Evolutionary conservation across 2,888 invertebrate species (phyloP).

Genomic region (Volucella bombylans): DNA sequence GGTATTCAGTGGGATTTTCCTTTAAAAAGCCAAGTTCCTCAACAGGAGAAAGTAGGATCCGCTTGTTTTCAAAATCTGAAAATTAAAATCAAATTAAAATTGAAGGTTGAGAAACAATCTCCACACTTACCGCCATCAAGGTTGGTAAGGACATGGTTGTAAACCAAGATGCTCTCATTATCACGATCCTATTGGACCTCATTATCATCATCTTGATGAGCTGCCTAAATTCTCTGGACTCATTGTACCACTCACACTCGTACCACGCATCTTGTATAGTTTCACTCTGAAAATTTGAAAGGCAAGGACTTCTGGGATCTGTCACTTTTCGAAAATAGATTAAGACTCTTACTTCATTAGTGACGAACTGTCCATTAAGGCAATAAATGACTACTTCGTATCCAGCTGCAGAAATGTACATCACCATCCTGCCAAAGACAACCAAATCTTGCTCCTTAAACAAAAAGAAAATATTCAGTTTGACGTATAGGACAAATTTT

Average conservation of each 20-base stretch:
- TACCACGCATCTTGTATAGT: slow-evolving; percentile 77
- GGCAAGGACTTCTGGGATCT: neutral
- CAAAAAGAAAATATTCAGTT: neutral
- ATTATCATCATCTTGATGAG: slow-evolving; percentile 79
- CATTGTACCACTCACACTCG: slow-evolving; percentile 77
- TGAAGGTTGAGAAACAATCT: neutral
- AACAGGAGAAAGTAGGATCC: slow-evolving; percentile 79
- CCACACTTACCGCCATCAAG: slow-evolving; percentile 76
- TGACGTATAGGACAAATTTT: no score
- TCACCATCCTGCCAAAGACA: slow-evolving; percentile 75
- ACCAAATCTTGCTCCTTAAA: slow-evolving; percentile 38
- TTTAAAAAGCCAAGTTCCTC: slow-evolving; percentile 76
- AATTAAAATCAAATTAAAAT: slow-evolving; percentile 48
- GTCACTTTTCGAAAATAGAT: neutral
- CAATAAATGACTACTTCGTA: slow-evolving; percentile 79
- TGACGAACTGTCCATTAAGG: slow-evolving; percentile 78
- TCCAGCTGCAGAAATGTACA: slow-evolving; percentile 77
- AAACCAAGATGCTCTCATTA: slow-evolving; percentile 79
- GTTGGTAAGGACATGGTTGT: slow-evolving; percentile 79
- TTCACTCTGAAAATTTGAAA: slow-evolving; percentile 74
- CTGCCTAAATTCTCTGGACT: slow-evolving; percentile 77
- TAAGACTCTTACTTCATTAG: slow-evolving; percentile 60
- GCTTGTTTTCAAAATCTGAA: slow-evolving; percentile 79
- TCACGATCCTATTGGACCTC: slow-evolving; percentile 76
- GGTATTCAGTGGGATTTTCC: neutral